Evolutionary conservation across 2,797 vertebrate genomes (phyloP).

Genomic region (Limnodromus scolopaceus): DNA sequence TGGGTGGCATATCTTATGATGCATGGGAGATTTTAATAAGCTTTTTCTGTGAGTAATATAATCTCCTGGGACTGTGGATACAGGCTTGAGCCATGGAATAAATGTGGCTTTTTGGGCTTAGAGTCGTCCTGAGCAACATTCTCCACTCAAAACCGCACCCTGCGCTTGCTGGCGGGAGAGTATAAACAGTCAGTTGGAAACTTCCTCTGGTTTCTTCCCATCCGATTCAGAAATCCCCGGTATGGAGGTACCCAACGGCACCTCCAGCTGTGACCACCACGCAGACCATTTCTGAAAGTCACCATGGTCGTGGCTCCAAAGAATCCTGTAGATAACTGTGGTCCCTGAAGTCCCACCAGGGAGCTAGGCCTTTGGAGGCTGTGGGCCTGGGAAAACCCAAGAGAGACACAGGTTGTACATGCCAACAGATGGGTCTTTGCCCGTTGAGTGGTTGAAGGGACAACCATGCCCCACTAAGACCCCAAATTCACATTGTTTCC

Average conservation of each 20-base stretch:
- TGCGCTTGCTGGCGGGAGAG: not conserved
- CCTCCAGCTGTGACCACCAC: not conserved
- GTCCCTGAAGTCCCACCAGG: not conserved
- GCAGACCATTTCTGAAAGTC: not conserved
- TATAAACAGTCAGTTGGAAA: slow-evolving; percentile 49
- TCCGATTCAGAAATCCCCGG: not conserved
- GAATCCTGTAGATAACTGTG: not conserved
- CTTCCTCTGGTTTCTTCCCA: slow-evolving; percentile 43
- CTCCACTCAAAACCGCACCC: slow-evolving; percentile 65
- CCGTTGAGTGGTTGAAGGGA: not conserved
- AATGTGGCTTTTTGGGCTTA: slow-evolving; percentile 60
- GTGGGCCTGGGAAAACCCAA: not conserved
- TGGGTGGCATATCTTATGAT: slow-evolving; percentile 64
- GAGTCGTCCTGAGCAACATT: slow-evolving; percentile 51
- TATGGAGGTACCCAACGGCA: not conserved
- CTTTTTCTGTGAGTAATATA: slow-evolving; percentile 69
- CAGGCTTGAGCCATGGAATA: slow-evolving; percentile 54
- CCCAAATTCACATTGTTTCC: not conserved
- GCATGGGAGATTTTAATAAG: slow-evolving; percentile 62
- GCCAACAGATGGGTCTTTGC: not conserved
- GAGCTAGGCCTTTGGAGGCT: rapidly evolving
- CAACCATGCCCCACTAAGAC: not conserved
- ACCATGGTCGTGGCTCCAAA: not conserved
- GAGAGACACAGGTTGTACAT: not conserved
- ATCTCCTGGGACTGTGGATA: slow-evolving; percentile 53